Percentiles rank a stretch among this genome's conserved stretches.
Evolutionary conservation across 2,888 invertebrate genomes (phyloP).

Genomic region (Tenthredo notha): DNA sequence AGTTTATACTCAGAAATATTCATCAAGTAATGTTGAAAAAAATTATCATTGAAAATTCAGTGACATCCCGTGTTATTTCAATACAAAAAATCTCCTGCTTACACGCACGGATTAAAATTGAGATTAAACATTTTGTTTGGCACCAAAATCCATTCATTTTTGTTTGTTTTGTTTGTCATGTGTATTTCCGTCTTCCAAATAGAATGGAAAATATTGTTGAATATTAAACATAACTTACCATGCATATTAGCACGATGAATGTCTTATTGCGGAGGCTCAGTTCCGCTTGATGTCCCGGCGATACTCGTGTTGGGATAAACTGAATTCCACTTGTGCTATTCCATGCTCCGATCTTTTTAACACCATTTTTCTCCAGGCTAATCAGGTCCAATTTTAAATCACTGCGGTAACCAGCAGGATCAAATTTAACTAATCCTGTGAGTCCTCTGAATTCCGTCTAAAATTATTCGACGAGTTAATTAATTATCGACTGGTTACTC

Average conservation of each 20-base stretch:
- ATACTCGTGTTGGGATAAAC: constrained; percentile 85
- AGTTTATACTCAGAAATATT: too few species aligned
- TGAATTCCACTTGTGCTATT: constrained; percentile 94
- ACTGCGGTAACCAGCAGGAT: constrained; percentile 95
- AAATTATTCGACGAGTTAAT: constrained; percentile 61
- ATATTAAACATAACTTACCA: constrained; percentile 83
- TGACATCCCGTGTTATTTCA: too few species aligned
- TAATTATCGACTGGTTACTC: neutral
- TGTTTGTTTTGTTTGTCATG: too few species aligned
- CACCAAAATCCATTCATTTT: too few species aligned
- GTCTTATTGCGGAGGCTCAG: constrained; percentile 95
- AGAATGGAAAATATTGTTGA: neutral
- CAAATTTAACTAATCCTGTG: constrained; percentile 95
- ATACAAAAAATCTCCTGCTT: neutral
- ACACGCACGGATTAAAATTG: too few species aligned
- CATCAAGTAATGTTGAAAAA: too few species aligned
- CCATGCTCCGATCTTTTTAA: constrained; percentile 93
- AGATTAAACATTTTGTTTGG: too few species aligned
- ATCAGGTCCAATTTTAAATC: constrained; percentile 95
- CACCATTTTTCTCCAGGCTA: constrained; percentile 89
- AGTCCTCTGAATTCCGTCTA: constrained; percentile 96
- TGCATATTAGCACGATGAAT: constrained; percentile 93
- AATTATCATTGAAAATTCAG: too few species aligned
- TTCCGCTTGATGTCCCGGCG: constrained; percentile 92
- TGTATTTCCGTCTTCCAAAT: neutral